A percentile compares a stretch with the other conserved stretches of the same genome.
Conservation (phyloP, 2,797 vertebrate species). For the Vespertilio murinus region DNA sequence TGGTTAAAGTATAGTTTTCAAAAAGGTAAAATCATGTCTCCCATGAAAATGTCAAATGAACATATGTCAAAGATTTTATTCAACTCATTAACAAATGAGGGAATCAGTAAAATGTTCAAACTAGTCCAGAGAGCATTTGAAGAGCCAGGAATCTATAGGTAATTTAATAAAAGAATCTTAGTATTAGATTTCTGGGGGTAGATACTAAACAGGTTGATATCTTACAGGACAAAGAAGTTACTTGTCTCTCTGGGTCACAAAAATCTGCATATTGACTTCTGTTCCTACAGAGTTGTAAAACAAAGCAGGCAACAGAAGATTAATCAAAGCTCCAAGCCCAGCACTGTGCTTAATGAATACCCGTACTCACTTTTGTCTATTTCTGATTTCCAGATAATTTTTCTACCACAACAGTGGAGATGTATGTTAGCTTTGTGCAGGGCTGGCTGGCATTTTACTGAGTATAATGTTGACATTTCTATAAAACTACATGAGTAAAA, state of each 20-base stretch:
- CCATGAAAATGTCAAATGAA: background rate
- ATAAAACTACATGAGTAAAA: background rate
- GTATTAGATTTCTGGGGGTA: background rate
- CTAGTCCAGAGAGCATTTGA: background rate
- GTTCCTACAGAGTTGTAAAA: background rate
- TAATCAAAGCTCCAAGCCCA: background rate
- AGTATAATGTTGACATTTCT: background rate
- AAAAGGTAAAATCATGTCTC: background rate
- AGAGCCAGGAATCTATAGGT: background rate
- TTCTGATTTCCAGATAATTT: background rate
- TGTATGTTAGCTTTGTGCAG: background rate
- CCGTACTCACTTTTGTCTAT: background rate
- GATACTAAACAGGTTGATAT: background rate
- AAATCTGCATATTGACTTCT: background rate
- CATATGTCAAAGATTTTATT: background rate
- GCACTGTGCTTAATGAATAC: background rate
- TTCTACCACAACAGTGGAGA: background rate
- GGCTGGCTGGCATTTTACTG: background rate
- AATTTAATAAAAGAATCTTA: conserved; percentile 26
- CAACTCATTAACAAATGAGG: background rate
- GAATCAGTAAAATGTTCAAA: background rate
- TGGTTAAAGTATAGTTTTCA: conserved; percentile 21
- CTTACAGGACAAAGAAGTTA: background rate
- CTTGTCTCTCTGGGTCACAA: background rate
- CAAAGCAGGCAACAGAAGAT: background rate